A percentile compares a stretch with the other conserved stretches of the same genome.
Evolutionary conservation across 2,113 vertebrate genomes (phyloP).

Genomic region (Oncorhynchus gorbuscha): DNA sequence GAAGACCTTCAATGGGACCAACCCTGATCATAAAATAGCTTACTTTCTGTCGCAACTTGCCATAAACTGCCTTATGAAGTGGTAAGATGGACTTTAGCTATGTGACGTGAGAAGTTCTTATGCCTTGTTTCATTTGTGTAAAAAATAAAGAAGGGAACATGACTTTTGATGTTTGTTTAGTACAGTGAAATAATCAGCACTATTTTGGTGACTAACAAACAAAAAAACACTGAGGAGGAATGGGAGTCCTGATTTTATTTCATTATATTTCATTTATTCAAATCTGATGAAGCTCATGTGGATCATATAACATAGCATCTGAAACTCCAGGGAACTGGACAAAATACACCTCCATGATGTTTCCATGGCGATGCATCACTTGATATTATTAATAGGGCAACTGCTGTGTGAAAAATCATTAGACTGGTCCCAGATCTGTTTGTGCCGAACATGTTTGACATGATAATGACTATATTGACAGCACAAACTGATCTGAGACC

Average conservation of each 20-base stretch:
- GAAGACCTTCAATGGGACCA: too few relatives aligned
- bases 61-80: too few relatives aligned
- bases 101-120: background rate
- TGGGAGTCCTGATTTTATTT: constrained; percentile 46
- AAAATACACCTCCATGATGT: constrained; percentile 31
- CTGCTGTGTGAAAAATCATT: background rate
- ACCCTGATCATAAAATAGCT: too few relatives aligned
- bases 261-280: constrained; percentile 38
- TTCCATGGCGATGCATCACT: constrained; percentile 36
- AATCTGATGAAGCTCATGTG: constrained; percentile 41
- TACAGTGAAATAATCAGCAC: constrained; percentile 53
- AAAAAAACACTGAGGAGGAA: constrained; percentile 29
- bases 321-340: constrained; percentile 37
- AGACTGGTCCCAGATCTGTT: too few relatives aligned
- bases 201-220: constrained; percentile 37
- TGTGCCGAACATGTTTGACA: too few relatives aligned
- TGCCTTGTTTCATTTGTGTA: constrained; percentile 23
- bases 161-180: constrained; percentile 36
- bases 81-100: too few relatives aligned
- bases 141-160: constrained; percentile 34
- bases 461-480: too few relatives aligned
- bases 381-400: constrained; percentile 27
- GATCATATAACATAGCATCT: constrained; percentile 29
- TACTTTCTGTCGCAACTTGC: too few relatives aligned
- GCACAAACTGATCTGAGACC: too few relatives aligned